A percentile compares a stretch with the other conserved stretches of the same genome.
Evolutionary conservation across 2,797 vertebrate genomes (phyloP).

Genomic region (Crossoptilon crossoptilon): DNA sequence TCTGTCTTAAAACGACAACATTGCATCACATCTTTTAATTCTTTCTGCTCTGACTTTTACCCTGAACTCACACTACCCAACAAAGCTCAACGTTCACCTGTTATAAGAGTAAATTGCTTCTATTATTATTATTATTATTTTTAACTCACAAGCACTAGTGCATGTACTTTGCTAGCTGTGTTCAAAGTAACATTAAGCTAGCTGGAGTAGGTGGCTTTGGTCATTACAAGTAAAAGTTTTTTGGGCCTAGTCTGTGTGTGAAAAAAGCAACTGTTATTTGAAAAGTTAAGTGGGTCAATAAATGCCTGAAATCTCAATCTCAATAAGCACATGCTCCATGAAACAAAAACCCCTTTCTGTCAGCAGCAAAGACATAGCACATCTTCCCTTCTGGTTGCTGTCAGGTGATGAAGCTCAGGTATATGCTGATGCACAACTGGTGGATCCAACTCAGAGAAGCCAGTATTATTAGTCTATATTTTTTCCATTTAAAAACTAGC

Average conservation of each 20-base stretch:
- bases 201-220: neutral
- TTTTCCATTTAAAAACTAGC: neutral
- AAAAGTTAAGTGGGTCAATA: fast-evolving
- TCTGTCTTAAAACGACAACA: neutral
- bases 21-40: neutral
- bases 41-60: neutral
- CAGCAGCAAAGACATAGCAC: neutral
- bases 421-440: neutral
- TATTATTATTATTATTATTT: neutral
- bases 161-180: neutral
- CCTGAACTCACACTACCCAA: neutral
- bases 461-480: neutral
- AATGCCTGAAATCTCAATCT: neutral
- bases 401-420: neutral
- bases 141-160: neutral
- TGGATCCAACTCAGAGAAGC: neutral
- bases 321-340: neutral
- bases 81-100: neutral
- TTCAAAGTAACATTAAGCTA: neutral
- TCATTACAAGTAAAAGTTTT: neutral
- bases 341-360: neutral
- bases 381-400: neutral
- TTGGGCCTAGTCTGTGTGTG: neutral
- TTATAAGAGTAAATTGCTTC: neutral
- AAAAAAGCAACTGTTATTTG: neutral